Conservation (phyloP, 2,113 vertebrate genomes). For the chimpanzee (Pan troglodytes) region NHGRI_mPanTro3-v2.1_pri NC_086015.1:185183501-185184000, state of each 20-base stretch:
- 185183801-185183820: not conserved
- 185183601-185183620: not conserved
- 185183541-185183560: not conserved
- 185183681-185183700: not conserved
- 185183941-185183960: not conserved
- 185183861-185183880: fast-evolving
- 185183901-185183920: not conserved
- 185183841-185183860: not conserved
- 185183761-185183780: not conserved
- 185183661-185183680: not conserved
- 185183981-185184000: not conserved
- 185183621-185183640: not conserved
- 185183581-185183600: not conserved
- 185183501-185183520: not conserved
- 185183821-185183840: not conserved
- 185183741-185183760: not conserved
- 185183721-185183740: not conserved
- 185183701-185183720: not conserved
- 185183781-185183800: not conserved
- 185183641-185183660: not conserved
- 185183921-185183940: not conserved
- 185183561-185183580: not conserved
- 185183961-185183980: not conserved
- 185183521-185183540: not conserved
- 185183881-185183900: not conserved